Percentiles rank a stretch among this genome's conserved stretches.
phyloP scores from a whole-genome alignment of 2,797 vertebrate genomes.

The Sternotherus odoratus region DNA sequence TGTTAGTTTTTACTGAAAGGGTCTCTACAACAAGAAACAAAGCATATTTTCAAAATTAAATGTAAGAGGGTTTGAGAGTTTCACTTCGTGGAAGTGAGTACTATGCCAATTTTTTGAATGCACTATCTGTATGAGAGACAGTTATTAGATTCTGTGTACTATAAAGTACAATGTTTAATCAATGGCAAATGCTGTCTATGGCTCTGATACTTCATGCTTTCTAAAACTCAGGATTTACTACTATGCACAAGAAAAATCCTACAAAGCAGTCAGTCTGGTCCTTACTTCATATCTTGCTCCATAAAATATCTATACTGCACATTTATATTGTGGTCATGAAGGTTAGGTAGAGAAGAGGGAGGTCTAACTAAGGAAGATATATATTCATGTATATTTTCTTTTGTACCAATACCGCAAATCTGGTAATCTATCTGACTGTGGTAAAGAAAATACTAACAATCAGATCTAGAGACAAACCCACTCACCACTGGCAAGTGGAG shows the following conservation, averaged over 20 bases:
- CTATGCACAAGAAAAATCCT: not conserved
- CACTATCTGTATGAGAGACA: not conserved
- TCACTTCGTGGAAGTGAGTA: not conserved
- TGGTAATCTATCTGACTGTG: not conserved
- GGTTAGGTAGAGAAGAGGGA: not conserved
- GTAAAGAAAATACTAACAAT: not conserved
- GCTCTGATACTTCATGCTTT: not conserved
- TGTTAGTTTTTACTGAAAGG: not conserved
- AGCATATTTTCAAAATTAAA: not conserved
- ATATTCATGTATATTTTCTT: not conserved
- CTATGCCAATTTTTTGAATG: not conserved
- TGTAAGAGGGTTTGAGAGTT: not conserved
- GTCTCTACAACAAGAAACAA: not conserved
- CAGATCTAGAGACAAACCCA: not conserved
- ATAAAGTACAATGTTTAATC: not conserved
- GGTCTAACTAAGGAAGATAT: not conserved
- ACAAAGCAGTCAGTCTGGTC: not conserved
- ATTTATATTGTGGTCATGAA: not conserved
- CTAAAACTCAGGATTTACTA: not conserved
- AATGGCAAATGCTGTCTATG: slow-evolving; percentile 13
- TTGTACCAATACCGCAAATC: not conserved
- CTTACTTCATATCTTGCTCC: not conserved
- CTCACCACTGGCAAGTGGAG: not conserved
- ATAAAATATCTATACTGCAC: fast-evolving
- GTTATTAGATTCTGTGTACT: not conserved